Conservation (phyloP, 2,797 vertebrate species). For the Botia kubotai region DNA sequence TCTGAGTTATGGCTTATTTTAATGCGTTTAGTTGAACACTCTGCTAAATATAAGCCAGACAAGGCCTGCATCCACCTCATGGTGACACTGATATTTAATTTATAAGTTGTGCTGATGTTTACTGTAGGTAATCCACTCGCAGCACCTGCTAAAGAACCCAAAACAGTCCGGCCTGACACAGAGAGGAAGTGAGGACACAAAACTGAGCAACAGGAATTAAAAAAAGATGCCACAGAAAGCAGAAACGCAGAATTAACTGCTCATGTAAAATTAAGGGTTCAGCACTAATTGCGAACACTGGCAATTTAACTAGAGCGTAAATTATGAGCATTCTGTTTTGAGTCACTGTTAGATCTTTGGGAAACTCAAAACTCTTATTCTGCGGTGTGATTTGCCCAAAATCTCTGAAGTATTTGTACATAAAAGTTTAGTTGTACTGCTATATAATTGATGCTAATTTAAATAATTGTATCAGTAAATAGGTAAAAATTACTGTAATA, state of each 20-base stretch:
- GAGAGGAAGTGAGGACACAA: neutral
- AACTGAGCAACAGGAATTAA: neutral
- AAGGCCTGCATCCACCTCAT: conserved; percentile 2
- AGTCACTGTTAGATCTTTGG: neutral
- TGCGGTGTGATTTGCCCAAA: neutral
- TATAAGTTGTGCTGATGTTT: conserved; percentile 27
- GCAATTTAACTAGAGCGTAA: neutral
- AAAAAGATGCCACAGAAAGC: neutral
- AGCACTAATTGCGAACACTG: conserved; percentile 1
- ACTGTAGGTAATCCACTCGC: conserved; percentile 6
- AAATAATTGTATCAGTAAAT: no score
- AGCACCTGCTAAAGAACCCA: neutral
- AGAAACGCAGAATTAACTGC: neutral
- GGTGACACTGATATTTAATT: conserved; percentile 36
- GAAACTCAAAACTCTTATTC: neutral
- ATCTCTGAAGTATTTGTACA: neutral
- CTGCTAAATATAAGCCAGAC: neutral
- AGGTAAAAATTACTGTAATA: no score
- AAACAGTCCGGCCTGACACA: neutral
- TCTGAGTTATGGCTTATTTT: conserved; percentile 10
- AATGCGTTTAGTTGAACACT: neutral
- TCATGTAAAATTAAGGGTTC: neutral
- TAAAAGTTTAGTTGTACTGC: no score
- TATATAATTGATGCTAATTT: no score
- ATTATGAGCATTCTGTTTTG: neutral